These are phyloP conservation scores for Mormyrus lacerda DNA, from an alignment of 2,113 vertebrate genomes.

Conservation along the genomic window DNA sequence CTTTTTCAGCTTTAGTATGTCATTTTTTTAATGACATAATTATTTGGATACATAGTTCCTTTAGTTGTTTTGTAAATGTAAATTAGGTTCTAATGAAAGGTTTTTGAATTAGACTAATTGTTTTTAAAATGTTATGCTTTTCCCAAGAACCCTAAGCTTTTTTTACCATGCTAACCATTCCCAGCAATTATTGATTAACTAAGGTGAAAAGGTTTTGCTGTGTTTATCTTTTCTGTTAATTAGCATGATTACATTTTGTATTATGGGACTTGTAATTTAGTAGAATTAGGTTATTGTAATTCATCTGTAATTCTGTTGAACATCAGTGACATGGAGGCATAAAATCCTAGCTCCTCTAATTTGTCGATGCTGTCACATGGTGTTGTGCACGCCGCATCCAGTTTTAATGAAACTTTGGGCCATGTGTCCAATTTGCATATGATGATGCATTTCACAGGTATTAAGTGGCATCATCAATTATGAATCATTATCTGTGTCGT, in stretches of 20 bases:
- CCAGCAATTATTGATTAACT: background rate
- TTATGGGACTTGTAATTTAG: background rate
- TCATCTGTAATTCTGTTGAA: background rate
- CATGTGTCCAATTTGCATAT: slow-evolving; percentile 38
- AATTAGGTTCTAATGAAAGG: background rate
- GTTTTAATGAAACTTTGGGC: slow-evolving; percentile 35
- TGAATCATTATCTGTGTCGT: slow-evolving; percentile 30
- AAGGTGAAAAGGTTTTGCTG: background rate
- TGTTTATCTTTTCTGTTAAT: background rate
- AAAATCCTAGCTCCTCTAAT: background rate
- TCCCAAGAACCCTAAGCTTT: background rate
- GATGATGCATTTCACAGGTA: slow-evolving; percentile 43
- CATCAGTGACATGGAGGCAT: background rate
- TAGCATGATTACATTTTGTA: background rate
- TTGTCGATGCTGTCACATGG: background rate
- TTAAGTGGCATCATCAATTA: slow-evolving; percentile 43
- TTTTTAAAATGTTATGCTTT: background rate
- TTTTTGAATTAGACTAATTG: background rate
- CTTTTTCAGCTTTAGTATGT: background rate
- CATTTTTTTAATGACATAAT: background rate
- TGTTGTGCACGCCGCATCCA: background rate
- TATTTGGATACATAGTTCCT: background rate
- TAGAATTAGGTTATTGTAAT: background rate
- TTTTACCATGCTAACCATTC: background rate
- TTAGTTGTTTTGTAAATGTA: background rate